Evolutionary conservation across 2,113 vertebrate species (phyloP), one percentile per base, ranked within the genome.

Genomic region (Microtus pennsylvanicus): DNA sequence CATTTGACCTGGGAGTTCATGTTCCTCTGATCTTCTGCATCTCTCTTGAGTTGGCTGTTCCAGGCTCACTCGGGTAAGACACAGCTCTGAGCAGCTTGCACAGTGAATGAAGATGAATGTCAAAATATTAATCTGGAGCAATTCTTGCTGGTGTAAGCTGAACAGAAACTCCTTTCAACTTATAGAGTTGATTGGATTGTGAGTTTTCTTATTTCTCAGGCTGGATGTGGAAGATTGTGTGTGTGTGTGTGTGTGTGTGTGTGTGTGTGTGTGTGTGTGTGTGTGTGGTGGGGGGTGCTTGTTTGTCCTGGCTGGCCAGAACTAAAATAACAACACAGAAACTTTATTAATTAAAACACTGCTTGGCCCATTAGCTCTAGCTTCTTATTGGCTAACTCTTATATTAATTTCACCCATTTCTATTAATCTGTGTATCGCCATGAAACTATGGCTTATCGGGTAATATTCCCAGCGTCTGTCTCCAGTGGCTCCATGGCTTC

Each of bases 81-180:
- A 17, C 1, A n/a, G 45, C 45, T 61, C 83, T 47, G 52, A 90
- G 81, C 10, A 0, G 70, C 81, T 19, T 24, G 14, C 90, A 35
- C 0, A 0, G 7, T 55, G 52, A 75, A 93, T 97, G 58, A 95
- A 89, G 67, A 96, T 4, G 82, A 74, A 95, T 97, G 96, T 95
- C 55, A 90, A 96, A 97, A 94, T 9, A 97, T 86, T 87, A 94
- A 97, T 91, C 38, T 55, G 63, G 94, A 89, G 69, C 76, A 87
- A 94, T 92, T 83, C 45, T 88, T 95, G 93, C 96, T 96, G 95
- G 89, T 96, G 94, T 96, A 93, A 97, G 97, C 95, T 97, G 52
- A 61, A 28, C 50, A 80, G 85, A 89, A 33, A 7, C 91, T 87
- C 30, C 91, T 92, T 76, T 67, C 52, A 88, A 90, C 94, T 72